Conservation (phyloP, 2,888 invertebrate genomes). For the Plutella xylostella region DNA sequence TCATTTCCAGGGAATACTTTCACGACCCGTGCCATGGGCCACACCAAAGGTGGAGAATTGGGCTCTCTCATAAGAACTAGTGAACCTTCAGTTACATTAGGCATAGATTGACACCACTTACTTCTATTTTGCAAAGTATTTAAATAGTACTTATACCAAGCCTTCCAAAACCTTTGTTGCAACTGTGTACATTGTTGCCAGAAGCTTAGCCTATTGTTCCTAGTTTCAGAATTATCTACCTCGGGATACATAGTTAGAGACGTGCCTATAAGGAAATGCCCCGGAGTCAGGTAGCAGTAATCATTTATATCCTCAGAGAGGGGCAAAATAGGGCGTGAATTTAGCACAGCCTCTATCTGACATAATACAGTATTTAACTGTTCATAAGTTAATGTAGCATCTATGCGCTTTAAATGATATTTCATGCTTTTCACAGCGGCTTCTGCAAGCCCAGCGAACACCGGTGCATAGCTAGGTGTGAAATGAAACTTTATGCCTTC, state of each 20-base stretch:
- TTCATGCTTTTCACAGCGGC: conserved; percentile 22
- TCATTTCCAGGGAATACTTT: conserved; percentile 13
- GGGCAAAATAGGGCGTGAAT: conserved; percentile 21
- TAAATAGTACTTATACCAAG: conserved; percentile 11
- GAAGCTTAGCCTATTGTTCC: conserved; percentile 8
- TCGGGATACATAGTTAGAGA: conserved; percentile 12
- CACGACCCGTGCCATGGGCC: conserved; percentile 13
- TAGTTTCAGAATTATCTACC: conserved; percentile 6
- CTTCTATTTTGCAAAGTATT: conserved; percentile 9
- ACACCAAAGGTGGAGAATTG: conserved; percentile 8
- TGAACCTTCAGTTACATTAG: conserved; percentile 12
- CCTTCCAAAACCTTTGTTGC: conserved; percentile 13
- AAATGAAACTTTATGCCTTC: conserved; percentile 14
- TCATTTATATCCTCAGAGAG: conserved; percentile 21
- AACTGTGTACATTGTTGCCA: conserved; percentile 10
- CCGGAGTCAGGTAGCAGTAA: conserved; percentile 22
- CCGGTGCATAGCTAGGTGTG: conserved; percentile 22
- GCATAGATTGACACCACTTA: conserved; percentile 9
- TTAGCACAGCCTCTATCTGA: conserved; percentile 21
- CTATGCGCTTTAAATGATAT: conserved; percentile 20
- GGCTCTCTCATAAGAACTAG: conserved; percentile 12
- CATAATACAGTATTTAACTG: conserved; percentile 19
- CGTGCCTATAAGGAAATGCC: conserved; percentile 25
- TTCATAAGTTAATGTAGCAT: conserved; percentile 17
- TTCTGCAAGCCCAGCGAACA: conserved; percentile 26